Conservation (phyloP, 2,113 vertebrate genomes). For the Elaphurus davidianus region DNA sequence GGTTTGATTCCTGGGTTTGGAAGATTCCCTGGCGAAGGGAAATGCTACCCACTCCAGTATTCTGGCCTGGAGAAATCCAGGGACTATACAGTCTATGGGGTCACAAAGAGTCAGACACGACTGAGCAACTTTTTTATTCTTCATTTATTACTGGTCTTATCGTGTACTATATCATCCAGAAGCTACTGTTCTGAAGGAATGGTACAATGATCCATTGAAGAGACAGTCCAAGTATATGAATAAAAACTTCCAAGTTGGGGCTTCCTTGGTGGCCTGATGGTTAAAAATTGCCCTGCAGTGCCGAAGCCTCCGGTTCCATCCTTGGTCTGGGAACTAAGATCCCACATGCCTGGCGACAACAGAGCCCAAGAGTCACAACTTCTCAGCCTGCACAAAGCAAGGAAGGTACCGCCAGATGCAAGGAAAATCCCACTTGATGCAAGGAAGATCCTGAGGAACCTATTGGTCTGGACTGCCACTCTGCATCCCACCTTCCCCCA, state of each 20-base stretch:
- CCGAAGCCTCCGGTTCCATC: rapidly evolving
- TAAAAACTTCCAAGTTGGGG: background rate
- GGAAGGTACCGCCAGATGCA: background rate
- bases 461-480: background rate
- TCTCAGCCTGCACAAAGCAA: background rate
- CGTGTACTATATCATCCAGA: background rate
- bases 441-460: background rate
- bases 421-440: background rate
- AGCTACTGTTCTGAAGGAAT: background rate
- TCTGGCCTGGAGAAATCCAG: background rate
- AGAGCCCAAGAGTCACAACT: background rate
- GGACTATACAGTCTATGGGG: background rate
- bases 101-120: no score
- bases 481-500: background rate
- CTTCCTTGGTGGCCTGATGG: background rate
- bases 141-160: background rate
- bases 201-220: background rate
- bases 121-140: background rate
- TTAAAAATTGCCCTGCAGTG: background rate
- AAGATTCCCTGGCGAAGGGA: background rate
- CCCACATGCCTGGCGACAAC: background rate
- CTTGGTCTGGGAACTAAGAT: background rate
- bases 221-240: background rate
- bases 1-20: background rate
- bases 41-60: background rate